Conservation (phyloP, 2,797 vertebrate genomes). For the Thalassophryne amazonica region DNA sequence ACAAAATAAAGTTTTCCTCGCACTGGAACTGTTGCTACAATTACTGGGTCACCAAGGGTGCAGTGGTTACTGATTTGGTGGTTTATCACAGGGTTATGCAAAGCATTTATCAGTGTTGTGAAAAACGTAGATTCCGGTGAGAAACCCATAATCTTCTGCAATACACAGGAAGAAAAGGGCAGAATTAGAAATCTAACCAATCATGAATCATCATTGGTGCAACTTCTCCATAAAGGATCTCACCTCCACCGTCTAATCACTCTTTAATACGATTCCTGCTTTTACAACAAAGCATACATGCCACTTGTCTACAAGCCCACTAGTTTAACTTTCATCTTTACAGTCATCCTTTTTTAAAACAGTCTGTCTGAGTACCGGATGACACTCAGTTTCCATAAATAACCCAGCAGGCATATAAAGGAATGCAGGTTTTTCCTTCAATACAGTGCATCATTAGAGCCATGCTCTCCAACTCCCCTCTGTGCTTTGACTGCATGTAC, state of each 20-base stretch:
- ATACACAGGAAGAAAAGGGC: background rate
- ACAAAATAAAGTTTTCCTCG: too few relatives aligned
- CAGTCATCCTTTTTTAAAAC: constrained; percentile 25
- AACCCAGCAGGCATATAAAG: constrained; percentile 27
- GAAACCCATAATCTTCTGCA: constrained; percentile 2
- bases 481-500: constrained; percentile 39
- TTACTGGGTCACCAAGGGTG: too few relatives aligned
- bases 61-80: too few relatives aligned
- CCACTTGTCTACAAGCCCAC: constrained; percentile 21
- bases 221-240: background rate
- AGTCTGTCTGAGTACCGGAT: constrained; percentile 14
- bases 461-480: constrained; percentile 31
- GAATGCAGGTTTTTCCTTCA: constrained; percentile 27
- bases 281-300: background rate
- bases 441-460: constrained; percentile 51
- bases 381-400: constrained; percentile 13
- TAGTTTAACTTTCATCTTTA: constrained; percentile 41
- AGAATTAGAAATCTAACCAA: constrained; percentile 7
- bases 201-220: constrained; percentile 25
- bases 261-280: constrained; percentile 29
- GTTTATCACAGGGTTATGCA: too few relatives aligned
- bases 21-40: too few relatives aligned
- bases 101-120: too few relatives aligned
- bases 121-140: too few relatives aligned
- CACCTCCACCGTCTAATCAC: constrained; percentile 17